A percentile compares a stretch with the other conserved stretches of the same genome.
phyloP scores from a whole-genome alignment of 2,113 vertebrate genomes.

The Dromiciops gliroides region DNA sequence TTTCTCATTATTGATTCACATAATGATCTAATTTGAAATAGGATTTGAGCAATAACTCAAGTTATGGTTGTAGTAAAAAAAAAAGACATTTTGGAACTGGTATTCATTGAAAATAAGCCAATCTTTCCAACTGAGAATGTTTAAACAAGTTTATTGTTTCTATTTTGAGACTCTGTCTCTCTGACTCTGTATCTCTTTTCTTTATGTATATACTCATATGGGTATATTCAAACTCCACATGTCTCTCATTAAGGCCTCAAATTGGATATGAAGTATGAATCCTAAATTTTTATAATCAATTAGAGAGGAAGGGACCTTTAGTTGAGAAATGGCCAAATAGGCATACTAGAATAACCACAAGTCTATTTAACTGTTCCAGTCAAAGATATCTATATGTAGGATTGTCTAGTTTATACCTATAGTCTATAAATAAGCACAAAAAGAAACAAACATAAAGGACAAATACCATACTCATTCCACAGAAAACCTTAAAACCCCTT shows the following conservation, averaged over 20 bases:
- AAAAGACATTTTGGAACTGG: conserved; percentile 26
- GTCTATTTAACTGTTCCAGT: neutral
- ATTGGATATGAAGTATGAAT: neutral
- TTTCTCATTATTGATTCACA: neutral
- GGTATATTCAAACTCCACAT: conserved; percentile 31
- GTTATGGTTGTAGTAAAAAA: neutral
- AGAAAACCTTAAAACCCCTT: neutral
- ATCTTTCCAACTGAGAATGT: conserved; percentile 29
- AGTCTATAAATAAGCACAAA: conserved; percentile 6
- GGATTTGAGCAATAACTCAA: neutral
- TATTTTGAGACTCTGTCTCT: conserved; percentile 14
- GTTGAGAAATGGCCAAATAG: neutral
- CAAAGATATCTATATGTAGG: neutral
- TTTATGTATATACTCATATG: neutral
- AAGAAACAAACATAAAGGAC: conserved; percentile 1
- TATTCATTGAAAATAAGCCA: conserved; percentile 8
- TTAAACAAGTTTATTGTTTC: neutral
- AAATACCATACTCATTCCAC: neutral
- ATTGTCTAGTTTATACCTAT: neutral
- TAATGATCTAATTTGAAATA: conserved; percentile 25
- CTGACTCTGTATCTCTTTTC: neutral
- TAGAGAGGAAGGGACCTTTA: neutral
- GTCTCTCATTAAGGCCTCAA: conserved; percentile 34
- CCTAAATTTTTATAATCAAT: conserved; percentile 13
- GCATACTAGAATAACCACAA: neutral